Conservation (phyloP, 2,888 invertebrate species). For the Chaitophorus viminalis region DNA sequence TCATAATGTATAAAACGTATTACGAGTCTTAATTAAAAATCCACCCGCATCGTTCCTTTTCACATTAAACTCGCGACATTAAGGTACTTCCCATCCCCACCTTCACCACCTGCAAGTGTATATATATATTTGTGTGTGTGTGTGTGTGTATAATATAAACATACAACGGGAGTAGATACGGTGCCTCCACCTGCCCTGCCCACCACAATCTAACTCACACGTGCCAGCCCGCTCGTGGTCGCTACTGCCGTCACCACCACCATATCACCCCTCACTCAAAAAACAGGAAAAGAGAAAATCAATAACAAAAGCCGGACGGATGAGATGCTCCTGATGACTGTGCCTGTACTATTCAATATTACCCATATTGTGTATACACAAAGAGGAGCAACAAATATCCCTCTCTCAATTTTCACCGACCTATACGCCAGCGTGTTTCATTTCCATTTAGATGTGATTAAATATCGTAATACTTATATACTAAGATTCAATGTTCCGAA, state of each 20-base stretch:
- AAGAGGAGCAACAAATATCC: constrained; percentile 47
- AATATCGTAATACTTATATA: not conserved
- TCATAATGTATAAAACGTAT: constrained; percentile 56
- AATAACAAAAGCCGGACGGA: constrained; percentile 51
- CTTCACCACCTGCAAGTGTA: not conserved
- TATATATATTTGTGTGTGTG: not conserved
- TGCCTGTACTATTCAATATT: constrained; percentile 41
- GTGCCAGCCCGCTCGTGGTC: not conserved
- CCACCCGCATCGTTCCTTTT: constrained; percentile 38
- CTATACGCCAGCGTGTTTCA: not conserved
- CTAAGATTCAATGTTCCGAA: not conserved
- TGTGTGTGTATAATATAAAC: constrained; percentile 10
- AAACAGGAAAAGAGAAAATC: constrained; percentile 55
- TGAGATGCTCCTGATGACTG: constrained; percentile 42
- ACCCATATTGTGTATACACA: constrained; percentile 28
- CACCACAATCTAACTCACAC: not conserved
- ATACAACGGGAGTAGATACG: constrained; percentile 16
- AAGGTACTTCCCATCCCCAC: constrained; percentile 2
- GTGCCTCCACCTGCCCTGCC: not conserved
- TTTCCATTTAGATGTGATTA: constrained; percentile 24
- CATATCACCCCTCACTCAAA: not conserved
- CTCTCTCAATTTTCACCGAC: constrained; percentile 30
- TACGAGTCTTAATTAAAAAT: constrained; percentile 61
- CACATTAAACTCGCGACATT: constrained; percentile 55
- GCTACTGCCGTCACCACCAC: not conserved